A percentile compares a stretch with the other conserved stretches of the same genome.
Evolutionary conservation across 2,888 invertebrate species (phyloP).

Genomic region (Geotrupes spiniger): DNA sequence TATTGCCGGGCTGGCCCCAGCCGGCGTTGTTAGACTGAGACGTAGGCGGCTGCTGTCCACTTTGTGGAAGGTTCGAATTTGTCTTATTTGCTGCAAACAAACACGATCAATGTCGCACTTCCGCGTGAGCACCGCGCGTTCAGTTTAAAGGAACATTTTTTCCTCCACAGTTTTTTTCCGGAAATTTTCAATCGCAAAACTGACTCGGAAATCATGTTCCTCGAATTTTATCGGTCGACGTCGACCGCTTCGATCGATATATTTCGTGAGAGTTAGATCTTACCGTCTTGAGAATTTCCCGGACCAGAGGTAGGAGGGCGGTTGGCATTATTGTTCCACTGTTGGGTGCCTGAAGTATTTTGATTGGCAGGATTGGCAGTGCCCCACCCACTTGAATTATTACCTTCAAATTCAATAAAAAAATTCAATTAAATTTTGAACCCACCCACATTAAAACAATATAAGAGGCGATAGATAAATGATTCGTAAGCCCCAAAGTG

Average conservation of each 20-base stretch:
- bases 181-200: neutral
- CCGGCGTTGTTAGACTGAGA: constrained; percentile 48
- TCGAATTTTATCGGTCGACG: no score
- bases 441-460: no score
- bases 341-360: constrained; percentile 46
- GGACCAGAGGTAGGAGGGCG: constrained; percentile 43
- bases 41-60: constrained; percentile 42
- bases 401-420: constrained; percentile 30
- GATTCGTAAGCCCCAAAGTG: no score
- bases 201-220: neutral
- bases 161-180: no score
- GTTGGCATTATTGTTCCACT: constrained; percentile 48
- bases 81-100: constrained; percentile 43
- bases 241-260: no score
- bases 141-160: no score
- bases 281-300: constrained; percentile 46
- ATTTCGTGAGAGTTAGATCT: constrained; percentile 11
- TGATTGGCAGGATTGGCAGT: constrained; percentile 49
- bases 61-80: constrained; percentile 50
- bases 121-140: no score
- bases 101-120: constrained; percentile 8
- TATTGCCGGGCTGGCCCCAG: constrained; percentile 38
- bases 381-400: constrained; percentile 55
- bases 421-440: no score
- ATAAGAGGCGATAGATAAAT: no score